Percentiles rank a stretch among this genome's conserved stretches.
These are phyloP conservation scores for Dicentrarchus labrax DNA, from an alignment of 2,113 vertebrate species.

Conservation along the genomic window DNA sequence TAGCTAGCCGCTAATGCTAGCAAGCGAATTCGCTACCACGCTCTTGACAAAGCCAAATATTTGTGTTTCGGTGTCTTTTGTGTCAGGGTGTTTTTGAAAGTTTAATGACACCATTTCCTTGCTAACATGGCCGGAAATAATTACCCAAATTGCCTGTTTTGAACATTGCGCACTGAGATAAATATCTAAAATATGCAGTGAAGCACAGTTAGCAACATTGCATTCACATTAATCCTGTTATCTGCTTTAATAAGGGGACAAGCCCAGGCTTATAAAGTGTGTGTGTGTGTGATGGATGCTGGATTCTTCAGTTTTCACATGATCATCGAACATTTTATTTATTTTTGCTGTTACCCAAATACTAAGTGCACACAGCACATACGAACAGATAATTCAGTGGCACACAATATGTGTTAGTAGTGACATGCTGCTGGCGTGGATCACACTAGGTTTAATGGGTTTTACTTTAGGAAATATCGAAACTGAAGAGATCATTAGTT, in stretches of 20 bases:
- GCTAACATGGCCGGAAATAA: background rate
- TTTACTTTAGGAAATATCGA: background rate
- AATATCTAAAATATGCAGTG: constrained; percentile 46
- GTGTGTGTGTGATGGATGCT: constrained; percentile 10
- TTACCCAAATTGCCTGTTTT: background rate
- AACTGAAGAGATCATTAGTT: background rate
- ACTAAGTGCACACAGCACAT: background rate
- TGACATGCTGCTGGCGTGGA: constrained; percentile 19
- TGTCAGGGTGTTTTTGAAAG: background rate
- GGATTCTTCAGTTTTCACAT: background rate
- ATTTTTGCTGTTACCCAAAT: background rate
- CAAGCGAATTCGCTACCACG: constrained; percentile 52
- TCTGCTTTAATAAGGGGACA: constrained; percentile 29
- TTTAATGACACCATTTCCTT: background rate
- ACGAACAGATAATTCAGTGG: background rate
- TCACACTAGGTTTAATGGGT: background rate
- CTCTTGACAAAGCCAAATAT: constrained; percentile 66
- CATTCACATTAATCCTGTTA: constrained; percentile 59
- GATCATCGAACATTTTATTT: background rate
- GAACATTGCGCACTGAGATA: constrained; percentile 36
- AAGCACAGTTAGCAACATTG: constrained; percentile 33
- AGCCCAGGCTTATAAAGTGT: constrained; percentile 1
- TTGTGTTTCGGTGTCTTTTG: constrained; percentile 26
- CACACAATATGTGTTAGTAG: background rate
- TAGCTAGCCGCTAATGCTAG: constrained; percentile 65